A percentile compares a stretch with the other conserved stretches of the same genome.
These are phyloP conservation scores for Dinoponera quadriceps DNA, from an alignment of 1,140 invertebrate species.

Conservation along the genomic window DNA sequence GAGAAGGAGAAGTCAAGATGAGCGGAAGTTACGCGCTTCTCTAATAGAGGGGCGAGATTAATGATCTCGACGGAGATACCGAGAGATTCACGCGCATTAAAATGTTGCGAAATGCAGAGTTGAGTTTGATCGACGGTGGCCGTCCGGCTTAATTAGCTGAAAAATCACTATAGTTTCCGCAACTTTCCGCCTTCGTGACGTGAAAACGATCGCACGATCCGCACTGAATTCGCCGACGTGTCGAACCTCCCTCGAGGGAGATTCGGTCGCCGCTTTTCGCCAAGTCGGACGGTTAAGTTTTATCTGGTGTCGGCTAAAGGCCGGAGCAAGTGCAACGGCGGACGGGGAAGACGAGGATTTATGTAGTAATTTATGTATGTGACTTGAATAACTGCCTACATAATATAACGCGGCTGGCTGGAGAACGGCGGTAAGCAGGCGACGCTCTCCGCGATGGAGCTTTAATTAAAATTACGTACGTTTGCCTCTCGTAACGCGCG, in stretches of 20 bases:
- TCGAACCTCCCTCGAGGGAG: not conserved
- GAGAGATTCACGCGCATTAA: not conserved
- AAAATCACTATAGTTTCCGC: not conserved
- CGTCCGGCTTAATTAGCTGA: not conserved
- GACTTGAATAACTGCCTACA: conserved; percentile 83
- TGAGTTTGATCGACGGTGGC: not conserved
- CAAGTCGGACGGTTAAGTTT: not conserved
- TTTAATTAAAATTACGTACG: conserved; percentile 86
- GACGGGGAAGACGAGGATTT: conserved; percentile 73
- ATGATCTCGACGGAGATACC: not conserved
- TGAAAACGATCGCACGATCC: too few species aligned
- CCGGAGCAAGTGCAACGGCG: conserved; percentile 24
- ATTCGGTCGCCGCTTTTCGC: not conserved
- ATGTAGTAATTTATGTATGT: conserved; percentile 82
- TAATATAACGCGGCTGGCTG: conserved; percentile 76
- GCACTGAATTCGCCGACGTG: not conserved
- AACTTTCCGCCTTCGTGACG: not conserved
- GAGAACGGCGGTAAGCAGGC: conserved; percentile 72
- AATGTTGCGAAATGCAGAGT: not conserved
- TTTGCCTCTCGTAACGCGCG: conserved; percentile 78
- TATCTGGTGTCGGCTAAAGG: not conserved
- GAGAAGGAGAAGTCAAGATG: conserved; percentile 49
- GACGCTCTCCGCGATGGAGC: conserved; percentile 80
- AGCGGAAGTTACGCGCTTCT: conserved; percentile 46
- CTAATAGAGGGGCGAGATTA: conserved; percentile 22